A percentile compares a stretch with the other conserved stretches of the same genome.
Evolutionary conservation across 2,888 invertebrate genomes (phyloP).

Genomic region (Hemaris fuciformis): DNA sequence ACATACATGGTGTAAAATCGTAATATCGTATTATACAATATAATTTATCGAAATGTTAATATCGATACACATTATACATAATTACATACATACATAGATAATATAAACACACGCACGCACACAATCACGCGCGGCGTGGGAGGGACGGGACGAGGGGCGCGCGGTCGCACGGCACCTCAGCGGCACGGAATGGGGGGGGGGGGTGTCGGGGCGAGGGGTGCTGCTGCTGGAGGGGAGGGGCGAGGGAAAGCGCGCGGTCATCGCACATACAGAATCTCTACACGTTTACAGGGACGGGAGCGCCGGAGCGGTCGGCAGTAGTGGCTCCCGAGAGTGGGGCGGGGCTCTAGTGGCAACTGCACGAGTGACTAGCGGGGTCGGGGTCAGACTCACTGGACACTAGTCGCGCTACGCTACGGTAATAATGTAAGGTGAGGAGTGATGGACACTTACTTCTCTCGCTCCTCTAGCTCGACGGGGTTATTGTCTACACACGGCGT

Average conservation of each 20-base stretch:
- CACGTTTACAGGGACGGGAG: neutral
- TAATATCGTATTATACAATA: neutral
- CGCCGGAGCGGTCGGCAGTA: no score
- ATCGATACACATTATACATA: neutral
- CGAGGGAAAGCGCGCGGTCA: neutral
- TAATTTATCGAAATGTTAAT: neutral
- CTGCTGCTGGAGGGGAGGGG: no score
- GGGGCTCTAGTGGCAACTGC: neutral
- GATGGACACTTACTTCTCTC: constrained; percentile 89
- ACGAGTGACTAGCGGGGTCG: neutral
- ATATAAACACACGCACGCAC: neutral
- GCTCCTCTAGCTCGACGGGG: constrained; percentile 90
- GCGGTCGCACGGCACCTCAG: no score
- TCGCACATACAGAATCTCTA: neutral
- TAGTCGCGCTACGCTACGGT: neutral
- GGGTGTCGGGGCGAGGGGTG: neutral
- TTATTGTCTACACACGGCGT: constrained; percentile 85
- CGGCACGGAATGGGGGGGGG: no score
- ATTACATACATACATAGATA: neutral
- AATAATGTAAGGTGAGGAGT: constrained; percentile 9
- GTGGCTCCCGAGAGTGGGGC: neutral
- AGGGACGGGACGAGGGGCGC: neutral
- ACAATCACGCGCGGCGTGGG: neutral
- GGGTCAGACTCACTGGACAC: neutral
- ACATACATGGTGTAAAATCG: neutral